Percentiles rank a stretch among this genome's conserved stretches.
Conservation (phyloP, 2,888 invertebrate genomes). For the Synanthedon andrenaeformis region DNA sequence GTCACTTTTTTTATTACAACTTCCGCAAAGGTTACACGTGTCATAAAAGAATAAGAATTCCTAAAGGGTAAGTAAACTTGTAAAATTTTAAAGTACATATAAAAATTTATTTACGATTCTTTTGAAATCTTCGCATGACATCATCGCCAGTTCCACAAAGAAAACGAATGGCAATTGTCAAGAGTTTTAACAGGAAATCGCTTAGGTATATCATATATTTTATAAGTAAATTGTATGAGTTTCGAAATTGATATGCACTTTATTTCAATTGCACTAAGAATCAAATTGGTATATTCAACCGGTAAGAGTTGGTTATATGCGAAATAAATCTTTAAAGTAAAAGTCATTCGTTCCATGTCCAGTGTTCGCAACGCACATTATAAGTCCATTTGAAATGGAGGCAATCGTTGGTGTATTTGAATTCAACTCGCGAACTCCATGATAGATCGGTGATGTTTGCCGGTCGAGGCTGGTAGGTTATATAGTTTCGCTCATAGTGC, state of each 20-base stretch:
- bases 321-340: slow-evolving; percentile 43
- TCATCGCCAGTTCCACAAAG: slow-evolving; percentile 38
- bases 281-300: too few relatives aligned
- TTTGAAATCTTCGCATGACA: slow-evolving; percentile 43
- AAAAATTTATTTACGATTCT: slow-evolving; percentile 23
- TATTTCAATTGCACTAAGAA: too few relatives aligned
- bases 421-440: slow-evolving; percentile 54
- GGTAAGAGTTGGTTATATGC: slow-evolving; percentile 10
- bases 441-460: slow-evolving; percentile 60
- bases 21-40: too few relatives aligned
- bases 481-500: slow-evolving; percentile 32
- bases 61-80: neutral
- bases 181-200: slow-evolving; percentile 62
- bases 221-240: too few relatives aligned
- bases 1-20: too few relatives aligned
- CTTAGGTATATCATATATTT: slow-evolving; percentile 18
- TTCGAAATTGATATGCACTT: too few relatives aligned
- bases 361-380: slow-evolving; percentile 33
- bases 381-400: slow-evolving; percentile 46
- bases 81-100: neutral
- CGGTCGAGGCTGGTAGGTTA: slow-evolving; percentile 20
- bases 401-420: slow-evolving; percentile 54
- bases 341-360: slow-evolving; percentile 48
- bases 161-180: slow-evolving; percentile 49
- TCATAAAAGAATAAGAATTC: neutral